A percentile compares a stretch with the other conserved stretches of the same genome.
phyloP scores from a whole-genome alignment of 35 echinoderm and acorn worm species.

The Heliocidaris tuberculata region DNA sequence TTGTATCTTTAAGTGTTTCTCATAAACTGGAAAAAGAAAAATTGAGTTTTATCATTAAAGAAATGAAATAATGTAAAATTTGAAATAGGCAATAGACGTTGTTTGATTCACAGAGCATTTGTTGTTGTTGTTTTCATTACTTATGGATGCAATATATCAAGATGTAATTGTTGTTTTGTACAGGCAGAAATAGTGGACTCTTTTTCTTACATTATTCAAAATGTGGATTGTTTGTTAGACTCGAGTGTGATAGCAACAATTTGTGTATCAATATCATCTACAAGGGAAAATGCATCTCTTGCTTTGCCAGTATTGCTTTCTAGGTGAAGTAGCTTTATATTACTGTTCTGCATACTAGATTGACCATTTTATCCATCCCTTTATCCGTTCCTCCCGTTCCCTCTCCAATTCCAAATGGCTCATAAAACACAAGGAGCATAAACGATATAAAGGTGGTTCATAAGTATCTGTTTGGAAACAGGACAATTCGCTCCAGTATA shows the following conservation, averaged over 20 bases:
- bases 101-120: slow-evolving; percentile 36
- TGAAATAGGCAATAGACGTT: slow-evolving; percentile 48
- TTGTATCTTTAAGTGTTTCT: slow-evolving; percentile 29
- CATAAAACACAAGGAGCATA: not conserved
- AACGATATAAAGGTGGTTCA: no score
- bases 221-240: not conserved
- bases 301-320: not conserved
- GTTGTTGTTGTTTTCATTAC: slow-evolving; percentile 19
- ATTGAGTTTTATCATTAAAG: not conserved
- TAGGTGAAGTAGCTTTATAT: not conserved
- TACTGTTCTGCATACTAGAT: not conserved
- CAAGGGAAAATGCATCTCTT: not conserved
- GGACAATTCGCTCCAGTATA: not conserved
- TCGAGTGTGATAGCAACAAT: not conserved
- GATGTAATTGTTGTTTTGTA: slow-evolving; percentile 37
- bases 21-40: not conserved
- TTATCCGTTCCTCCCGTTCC: not conserved
- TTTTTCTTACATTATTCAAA: not conserved
- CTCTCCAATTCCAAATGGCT: not conserved
- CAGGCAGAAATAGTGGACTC: slow-evolving; percentile 4
- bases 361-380: not conserved
- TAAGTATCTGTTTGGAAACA: not conserved
- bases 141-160: slow-evolving; percentile 45
- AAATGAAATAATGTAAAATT: slow-evolving; percentile 47
- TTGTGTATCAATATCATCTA: not conserved